Evolutionary conservation across 2,888 invertebrate species (phyloP), one percentile per base, ranked within the genome.

Genomic region (Dorcus hopei): DNA sequence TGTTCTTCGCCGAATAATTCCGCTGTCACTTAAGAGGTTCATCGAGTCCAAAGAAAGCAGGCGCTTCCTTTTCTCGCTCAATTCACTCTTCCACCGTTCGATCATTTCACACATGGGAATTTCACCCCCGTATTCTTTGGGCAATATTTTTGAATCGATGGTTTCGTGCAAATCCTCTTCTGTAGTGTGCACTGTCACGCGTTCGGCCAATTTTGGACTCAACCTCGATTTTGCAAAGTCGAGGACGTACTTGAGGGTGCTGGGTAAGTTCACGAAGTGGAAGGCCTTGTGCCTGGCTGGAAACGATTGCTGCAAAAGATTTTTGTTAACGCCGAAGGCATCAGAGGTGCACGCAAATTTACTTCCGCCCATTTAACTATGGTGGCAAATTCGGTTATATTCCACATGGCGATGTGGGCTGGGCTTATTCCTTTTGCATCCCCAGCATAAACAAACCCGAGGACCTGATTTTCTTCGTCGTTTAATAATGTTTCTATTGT

Each of bases 221-320:
- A 90, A 82, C 70, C 86, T 83, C 51, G 84, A 83, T 65, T 83
- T 81, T 1, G 87, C 86, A 70, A 91, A 88, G 71, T 92, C 91
- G 58, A 89, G 85, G 19, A 90, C 82, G 76, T 89, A 90, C 68
- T 87, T 87, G n/a, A 91, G 74, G 0, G 89, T 82, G n/a, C 83
- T 71, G 1, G 90, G 89, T 11, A 91, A 79, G 72, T 91, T 88
- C 39, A 91, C 76, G 58, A 88, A 79, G 72, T 91, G 88, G 43
- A 90, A 83, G 70, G 86, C 86, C 75, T 91, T 91, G 77, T 92
- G 91, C 11, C 91, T 82, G 82, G 91, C 85, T 6, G 93, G 92
- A 61, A 89, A 65, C 0, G 91, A 89, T 83, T 91, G 90, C 87
- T 88, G 77, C 54, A 82, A 77, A 57, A 39, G 6, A 9, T 2